Percentiles rank a stretch among this genome's conserved stretches.
phyloP scores from a whole-genome alignment of 2,888 invertebrate genomes.

The Torymus texanus region DNA sequence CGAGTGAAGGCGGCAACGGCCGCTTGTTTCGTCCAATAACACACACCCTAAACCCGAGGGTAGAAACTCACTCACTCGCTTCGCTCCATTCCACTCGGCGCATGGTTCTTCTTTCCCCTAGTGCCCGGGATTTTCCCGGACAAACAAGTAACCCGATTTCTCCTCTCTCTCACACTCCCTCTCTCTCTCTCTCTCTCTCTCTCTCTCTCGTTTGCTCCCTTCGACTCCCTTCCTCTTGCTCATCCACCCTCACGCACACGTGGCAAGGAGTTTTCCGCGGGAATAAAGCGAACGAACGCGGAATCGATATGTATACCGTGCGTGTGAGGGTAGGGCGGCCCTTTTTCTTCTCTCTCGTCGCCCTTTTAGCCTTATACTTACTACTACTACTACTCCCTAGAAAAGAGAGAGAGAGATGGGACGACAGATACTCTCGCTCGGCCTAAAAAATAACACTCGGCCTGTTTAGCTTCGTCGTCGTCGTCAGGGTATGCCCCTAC shows the following conservation, averaged over 20 bases:
- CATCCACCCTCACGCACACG: constrained; percentile 1
- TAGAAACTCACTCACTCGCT: neutral
- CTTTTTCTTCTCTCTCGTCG: neutral
- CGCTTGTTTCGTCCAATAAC: constrained; percentile 6
- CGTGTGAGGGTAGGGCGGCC: too few species aligned
- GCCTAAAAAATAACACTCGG: constrained; percentile 40
- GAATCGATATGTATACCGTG: too few species aligned
- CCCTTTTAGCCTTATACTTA: too few species aligned
- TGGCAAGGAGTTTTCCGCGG: too few species aligned
- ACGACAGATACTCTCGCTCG: neutral
- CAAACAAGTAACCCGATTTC: constrained; percentile 51
- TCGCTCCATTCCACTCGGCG: neutral
- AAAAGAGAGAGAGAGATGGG: constrained; percentile 25
- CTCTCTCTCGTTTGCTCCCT: neutral
- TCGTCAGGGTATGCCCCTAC: constrained; percentile 2
- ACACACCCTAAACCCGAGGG: neutral
- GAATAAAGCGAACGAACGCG: too few species aligned
- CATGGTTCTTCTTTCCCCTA: neutral
- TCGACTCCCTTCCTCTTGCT: constrained; percentile 17
- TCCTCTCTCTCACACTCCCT: neutral
- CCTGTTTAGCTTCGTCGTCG: constrained; percentile 6
- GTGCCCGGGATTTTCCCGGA: constrained; percentile 28
- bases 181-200: neutral
- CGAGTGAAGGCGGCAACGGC: neutral
- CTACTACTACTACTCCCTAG: too few species aligned